Evolutionary conservation across 2,113 vertebrate species (phyloP).

Genomic region (Pleuronectes platessa): DNA sequence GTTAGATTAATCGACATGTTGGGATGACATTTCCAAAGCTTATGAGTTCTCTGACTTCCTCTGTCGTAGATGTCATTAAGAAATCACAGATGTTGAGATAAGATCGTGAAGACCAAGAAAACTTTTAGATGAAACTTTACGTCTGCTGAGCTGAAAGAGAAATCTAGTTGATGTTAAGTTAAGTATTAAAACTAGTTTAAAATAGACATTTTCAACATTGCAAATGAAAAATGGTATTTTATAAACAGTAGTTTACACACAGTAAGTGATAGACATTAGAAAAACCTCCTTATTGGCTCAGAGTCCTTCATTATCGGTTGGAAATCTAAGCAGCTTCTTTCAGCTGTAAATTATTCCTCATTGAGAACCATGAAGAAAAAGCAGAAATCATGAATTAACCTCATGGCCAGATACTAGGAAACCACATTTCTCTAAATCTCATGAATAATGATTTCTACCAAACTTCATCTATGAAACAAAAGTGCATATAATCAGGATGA

Average conservation of each 20-base stretch:
- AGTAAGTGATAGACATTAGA: not conserved
- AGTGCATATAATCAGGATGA: slow-evolving; percentile 17
- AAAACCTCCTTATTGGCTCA: not conserved
- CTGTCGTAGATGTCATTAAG: not conserved
- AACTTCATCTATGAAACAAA: slow-evolving; percentile 5
- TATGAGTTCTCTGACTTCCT: not conserved
- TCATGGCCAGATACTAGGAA: slow-evolving; percentile 23
- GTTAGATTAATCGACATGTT: not conserved
- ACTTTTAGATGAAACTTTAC: not conserved
- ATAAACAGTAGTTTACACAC: too few species aligned
- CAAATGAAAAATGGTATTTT: too few species aligned
- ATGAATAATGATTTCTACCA: not conserved
- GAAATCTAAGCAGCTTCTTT: not conserved
- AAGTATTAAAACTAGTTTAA: too few species aligned
- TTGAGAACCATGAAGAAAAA: too few species aligned
- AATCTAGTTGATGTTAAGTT: too few species aligned
- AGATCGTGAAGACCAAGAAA: not conserved
- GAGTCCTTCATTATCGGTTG: slow-evolving; percentile 20
- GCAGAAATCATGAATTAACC: slow-evolving; percentile 1
- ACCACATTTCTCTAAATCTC: not conserved
- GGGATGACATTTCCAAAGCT: not conserved
- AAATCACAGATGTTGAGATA: not conserved
- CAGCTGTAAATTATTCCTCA: too few species aligned
- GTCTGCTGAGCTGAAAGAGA: too few species aligned
- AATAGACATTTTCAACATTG: too few species aligned